These are phyloP conservation scores for Lasioglossum leucozonium DNA, from an alignment of 2,888 invertebrate genomes.

Conservation along the genomic window DNA sequence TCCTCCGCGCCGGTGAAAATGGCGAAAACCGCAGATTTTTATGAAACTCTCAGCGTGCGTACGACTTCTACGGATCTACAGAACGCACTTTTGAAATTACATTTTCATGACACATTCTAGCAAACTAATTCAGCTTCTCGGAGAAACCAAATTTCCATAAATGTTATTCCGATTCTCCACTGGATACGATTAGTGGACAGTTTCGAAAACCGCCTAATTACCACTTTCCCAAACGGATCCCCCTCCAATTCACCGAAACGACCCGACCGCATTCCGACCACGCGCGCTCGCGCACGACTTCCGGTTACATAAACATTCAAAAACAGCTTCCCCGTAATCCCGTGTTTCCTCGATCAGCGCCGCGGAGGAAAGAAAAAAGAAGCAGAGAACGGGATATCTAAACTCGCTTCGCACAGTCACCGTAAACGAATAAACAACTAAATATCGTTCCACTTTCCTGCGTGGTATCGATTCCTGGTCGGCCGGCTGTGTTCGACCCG, in stretches of 20 bases:
- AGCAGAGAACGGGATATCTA: not conserved
- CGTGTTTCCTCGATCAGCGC: not conserved
- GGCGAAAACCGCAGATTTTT: no score
- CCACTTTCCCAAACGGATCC: not conserved
- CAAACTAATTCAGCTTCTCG: no score
- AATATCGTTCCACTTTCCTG: constrained; percentile 8
- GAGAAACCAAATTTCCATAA: no score
- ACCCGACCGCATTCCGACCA: not conserved
- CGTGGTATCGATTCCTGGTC: not conserved
- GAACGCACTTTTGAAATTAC: not conserved
- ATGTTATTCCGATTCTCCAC: no score
- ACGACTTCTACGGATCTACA: no score
- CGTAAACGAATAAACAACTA: constrained; percentile 12
- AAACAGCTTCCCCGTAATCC: not conserved
- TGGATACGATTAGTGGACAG: no score
- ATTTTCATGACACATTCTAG: no score
- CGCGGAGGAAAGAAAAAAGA: not conserved
- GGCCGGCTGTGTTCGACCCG: not conserved
- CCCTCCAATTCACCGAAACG: not conserved
- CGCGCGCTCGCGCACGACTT: no score
- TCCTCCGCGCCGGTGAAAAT: no score
- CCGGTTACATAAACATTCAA: constrained; percentile 1
- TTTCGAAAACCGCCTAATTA: not conserved
- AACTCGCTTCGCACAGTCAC: not conserved
- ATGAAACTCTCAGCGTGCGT: no score